These are phyloP conservation scores for Polydesmus complanatus DNA, from an alignment of 2,888 invertebrate species.

Conservation along the genomic window DNA sequence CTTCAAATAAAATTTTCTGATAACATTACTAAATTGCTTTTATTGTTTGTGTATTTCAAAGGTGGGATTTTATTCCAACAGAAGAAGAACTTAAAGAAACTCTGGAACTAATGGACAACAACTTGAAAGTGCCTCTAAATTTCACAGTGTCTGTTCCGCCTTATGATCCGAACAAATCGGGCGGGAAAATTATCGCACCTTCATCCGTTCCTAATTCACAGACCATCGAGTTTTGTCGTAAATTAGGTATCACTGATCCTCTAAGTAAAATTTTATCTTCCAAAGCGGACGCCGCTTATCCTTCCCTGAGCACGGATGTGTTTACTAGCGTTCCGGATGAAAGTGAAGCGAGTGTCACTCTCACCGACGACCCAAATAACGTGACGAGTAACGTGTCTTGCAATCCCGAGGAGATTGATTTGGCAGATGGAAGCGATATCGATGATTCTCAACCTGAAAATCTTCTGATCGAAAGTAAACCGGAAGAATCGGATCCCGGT, in stretches of 20 bases:
- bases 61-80: slow-evolving; percentile 58
- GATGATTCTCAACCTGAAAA: neutral
- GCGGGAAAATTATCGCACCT: slow-evolving; percentile 14
- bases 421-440: neutral
- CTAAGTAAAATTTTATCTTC: slow-evolving; percentile 33
- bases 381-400: neutral
- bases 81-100: slow-evolving; percentile 55
- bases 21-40: no score
- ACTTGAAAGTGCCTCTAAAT: slow-evolving; percentile 57
- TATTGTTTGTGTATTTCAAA: no score
- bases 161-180: slow-evolving; percentile 29
- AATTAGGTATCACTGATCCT: slow-evolving; percentile 64
- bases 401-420: neutral
- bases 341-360: neutral
- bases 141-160: slow-evolving; percentile 61
- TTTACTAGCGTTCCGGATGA: neutral
- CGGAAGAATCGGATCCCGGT: no score
- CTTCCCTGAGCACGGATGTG: neutral
- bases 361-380: neutral
- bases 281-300: neutral
- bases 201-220: slow-evolving; percentile 34
- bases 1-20: no score
- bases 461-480: no score
- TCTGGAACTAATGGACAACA: slow-evolving; percentile 46
- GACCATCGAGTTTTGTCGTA: slow-evolving; percentile 36